Conservation (phyloP, 2,888 invertebrate genomes). For the Pristionchus mayeri region DNA sequence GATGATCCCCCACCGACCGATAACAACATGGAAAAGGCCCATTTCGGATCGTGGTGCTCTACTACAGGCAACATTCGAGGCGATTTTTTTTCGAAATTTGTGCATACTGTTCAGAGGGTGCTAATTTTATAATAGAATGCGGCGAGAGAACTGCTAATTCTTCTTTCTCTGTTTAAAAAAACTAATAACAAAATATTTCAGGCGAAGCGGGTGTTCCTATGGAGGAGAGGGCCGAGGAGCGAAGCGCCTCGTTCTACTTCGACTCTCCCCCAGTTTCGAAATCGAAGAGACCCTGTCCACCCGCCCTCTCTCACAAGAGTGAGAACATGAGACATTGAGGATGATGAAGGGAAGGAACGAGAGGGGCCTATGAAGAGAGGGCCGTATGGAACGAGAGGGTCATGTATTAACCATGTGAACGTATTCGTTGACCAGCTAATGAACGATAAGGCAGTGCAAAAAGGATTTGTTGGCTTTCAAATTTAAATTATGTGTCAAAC, state of each 20-base stretch:
- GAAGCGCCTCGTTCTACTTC: conserved; percentile 61
- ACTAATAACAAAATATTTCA: conserved; percentile 10
- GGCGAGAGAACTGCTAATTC: too few species aligned
- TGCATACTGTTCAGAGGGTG: not conserved
- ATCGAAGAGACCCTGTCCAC: conserved; percentile 8
- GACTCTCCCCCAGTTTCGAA: conserved; percentile 36
- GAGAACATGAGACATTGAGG: too few species aligned
- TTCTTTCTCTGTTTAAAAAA: too few species aligned
- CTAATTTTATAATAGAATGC: not conserved
- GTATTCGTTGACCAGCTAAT: too few species aligned
- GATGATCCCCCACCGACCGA: conserved; percentile 57
- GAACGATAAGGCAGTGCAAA: too few species aligned
- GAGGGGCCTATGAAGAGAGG: too few species aligned
- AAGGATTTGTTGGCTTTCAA: too few species aligned
- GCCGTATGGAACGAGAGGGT: too few species aligned
- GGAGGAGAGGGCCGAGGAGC: conserved; percentile 54
- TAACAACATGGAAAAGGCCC: conserved; percentile 55
- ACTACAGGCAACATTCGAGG: conserved; percentile 51
- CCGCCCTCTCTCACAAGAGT: not conserved
- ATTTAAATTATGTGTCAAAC: too few species aligned
- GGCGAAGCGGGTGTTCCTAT: conserved; percentile 63
- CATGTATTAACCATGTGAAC: too few species aligned
- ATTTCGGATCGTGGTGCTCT: conserved; percentile 65
- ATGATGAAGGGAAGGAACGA: too few species aligned
- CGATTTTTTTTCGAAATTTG: not conserved